These are phyloP conservation scores for Psilopsiagon aymara DNA, from an alignment of 2,113 vertebrate genomes.

Conservation along the genomic window DNA sequence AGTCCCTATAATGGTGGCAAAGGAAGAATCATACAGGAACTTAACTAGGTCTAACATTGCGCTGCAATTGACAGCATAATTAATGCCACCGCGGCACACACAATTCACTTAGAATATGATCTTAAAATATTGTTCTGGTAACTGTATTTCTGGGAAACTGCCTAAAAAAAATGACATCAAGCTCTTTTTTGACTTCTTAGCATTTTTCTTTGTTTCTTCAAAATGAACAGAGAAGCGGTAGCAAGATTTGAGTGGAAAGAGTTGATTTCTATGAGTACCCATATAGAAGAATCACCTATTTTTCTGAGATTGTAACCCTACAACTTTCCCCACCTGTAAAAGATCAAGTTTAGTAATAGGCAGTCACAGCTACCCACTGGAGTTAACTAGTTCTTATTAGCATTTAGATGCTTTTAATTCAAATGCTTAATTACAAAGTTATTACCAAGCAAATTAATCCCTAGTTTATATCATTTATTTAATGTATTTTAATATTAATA, in stretches of 20 bases:
- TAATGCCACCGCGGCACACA: not conserved
- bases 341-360: not conserved
- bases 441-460: not conserved
- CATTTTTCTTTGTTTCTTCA: not conserved
- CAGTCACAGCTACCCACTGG: not conserved
- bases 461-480: not conserved
- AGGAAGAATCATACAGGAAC: not conserved
- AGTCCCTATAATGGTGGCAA: not conserved
- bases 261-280: not conserved
- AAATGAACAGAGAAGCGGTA: not conserved
- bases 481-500: not conserved
- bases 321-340: not conserved
- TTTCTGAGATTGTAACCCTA: not conserved
- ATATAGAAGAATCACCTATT: not conserved
- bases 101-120: not conserved
- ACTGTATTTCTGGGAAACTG: not conserved
- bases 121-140: not conserved
- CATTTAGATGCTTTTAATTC: not conserved
- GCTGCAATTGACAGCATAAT: not conserved
- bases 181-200: not conserved
- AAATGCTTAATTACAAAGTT: not conserved
- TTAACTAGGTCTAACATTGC: not conserved
- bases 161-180: not conserved
- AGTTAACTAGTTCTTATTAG: not conserved
- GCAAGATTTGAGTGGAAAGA: not conserved